Base-by-base conservation (phyloP, 2,113 vertebrate genomes). In the Vicugna pacos region DNA sequence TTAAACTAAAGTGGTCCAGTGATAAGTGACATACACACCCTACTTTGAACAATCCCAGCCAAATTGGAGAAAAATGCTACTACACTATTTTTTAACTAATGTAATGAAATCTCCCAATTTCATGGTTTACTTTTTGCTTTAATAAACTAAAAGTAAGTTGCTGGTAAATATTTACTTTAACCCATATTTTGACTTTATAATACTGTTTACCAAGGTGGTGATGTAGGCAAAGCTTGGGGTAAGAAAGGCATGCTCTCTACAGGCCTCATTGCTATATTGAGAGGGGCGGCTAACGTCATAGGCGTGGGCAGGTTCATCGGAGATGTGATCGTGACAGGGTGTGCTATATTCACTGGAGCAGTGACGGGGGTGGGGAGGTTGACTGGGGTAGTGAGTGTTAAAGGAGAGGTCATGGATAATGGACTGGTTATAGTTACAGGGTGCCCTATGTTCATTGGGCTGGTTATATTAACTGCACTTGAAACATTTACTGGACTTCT, bases 171-270 rank as follows among this genome's bases (percentile, higher is more conserved):
- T 98, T 98, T 98, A 98, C 93, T 98, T 98, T 98, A 96, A 98
- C 98, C 98, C 98, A 98, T 98, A 97, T 98, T 98, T 98, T 98
- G 98, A 98, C 98, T 98, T 94, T 98, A 93, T 93, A 98, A 98
- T 94, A 97, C 98, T 98, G 98, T 98, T 99, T 99, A 99, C 99
- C 99, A 99, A 93, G 99, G 99, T 67, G 99, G 99, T 94, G 99
- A 99, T 32, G 99, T 99, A 97, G 99, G 99, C 99, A 99, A 98
- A 97, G 99, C 99, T 98, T 99, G 99, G 98, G 99, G 99, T 97
- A 99, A 99, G 98, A 99, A 99, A 97, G 99, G 99, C 99, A 99
- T 99, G 99, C 99, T 99, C 96, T 99, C 99, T 98, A 99, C 99
- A 38, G 99, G 98, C 96, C 99, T 99, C 99, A 99, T 99, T 35